These are phyloP conservation scores for Brachypodius melanocephalos DNA, from an alignment of 2,113 vertebrate genomes.

Conservation along the genomic window DNA sequence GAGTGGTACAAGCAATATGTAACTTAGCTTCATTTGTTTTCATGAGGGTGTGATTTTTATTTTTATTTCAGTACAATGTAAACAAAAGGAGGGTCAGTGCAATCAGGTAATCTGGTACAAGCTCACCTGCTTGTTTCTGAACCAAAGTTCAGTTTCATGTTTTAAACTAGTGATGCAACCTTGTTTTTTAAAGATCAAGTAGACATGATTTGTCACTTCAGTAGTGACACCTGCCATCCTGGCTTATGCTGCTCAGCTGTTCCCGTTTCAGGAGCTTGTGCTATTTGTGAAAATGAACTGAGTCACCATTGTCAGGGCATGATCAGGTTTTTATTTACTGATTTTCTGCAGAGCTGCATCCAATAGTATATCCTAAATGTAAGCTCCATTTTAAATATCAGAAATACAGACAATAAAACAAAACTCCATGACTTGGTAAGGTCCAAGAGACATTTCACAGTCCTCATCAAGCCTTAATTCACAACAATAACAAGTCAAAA, in stretches of 20 bases:
- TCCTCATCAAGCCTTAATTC: neutral
- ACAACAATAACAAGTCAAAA: neutral
- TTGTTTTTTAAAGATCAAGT: neutral
- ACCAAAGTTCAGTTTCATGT: neutral
- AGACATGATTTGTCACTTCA: neutral
- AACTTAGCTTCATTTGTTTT: conserved; percentile 16
- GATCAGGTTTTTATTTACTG: neutral
- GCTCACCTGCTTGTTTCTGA: neutral
- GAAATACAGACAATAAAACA: neutral
- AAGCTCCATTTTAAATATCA: neutral
- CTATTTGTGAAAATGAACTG: neutral
- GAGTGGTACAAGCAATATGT: conserved; percentile 16
- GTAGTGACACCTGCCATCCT: neutral
- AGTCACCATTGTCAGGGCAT: neutral
- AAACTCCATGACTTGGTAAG: neutral
- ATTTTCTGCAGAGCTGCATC: neutral
- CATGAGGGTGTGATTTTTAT: neutral
- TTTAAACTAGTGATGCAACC: neutral
- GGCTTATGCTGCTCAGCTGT: neutral
- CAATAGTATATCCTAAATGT: neutral
- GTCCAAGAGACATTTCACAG: neutral
- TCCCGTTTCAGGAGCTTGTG: neutral
- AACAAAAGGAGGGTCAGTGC: neutral
- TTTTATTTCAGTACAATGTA: neutral
- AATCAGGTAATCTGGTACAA: neutral